Conservation (phyloP, 2,797 vertebrate species). For the Argentina silus region DNA sequence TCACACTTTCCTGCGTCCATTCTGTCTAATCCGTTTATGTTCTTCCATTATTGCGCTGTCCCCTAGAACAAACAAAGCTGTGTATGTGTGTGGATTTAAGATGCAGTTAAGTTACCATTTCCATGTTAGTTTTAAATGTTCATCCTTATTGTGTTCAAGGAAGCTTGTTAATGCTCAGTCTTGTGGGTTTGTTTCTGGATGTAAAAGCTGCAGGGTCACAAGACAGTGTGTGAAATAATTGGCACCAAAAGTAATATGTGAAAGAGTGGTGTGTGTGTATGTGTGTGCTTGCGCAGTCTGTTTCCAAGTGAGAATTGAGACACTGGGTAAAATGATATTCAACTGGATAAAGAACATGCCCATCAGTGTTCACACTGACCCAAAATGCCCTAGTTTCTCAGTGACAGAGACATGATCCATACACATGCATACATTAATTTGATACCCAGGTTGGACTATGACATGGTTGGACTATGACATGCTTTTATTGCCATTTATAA, state of each 20-base stretch:
- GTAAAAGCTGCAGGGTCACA: constrained; percentile 3
- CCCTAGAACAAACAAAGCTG: constrained; percentile 3
- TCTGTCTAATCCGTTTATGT: constrained; percentile 11
- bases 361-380: too few species aligned
- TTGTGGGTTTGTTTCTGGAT: constrained; percentile 14
- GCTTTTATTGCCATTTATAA: not conserved
- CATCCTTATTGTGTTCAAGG: constrained; percentile 4
- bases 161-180: constrained; percentile 13
- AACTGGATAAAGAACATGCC: too few species aligned
- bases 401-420: not conserved
- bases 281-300: too few species aligned
- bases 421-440: not conserved
- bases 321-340: not conserved
- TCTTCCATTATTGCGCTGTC: constrained; percentile 17
- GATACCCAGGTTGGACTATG: not conserved
- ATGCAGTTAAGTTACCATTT: not conserved
- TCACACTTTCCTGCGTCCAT: constrained; percentile 9
- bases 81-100: not conserved
- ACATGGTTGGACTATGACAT: not conserved
- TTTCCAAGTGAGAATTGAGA: not conserved
- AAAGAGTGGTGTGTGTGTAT: too few species aligned
- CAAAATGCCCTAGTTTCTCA: not conserved
- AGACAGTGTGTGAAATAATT: constrained; percentile 16
- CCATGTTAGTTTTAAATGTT: constrained; percentile 8
- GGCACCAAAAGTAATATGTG: constrained; percentile 7